Conservation (phyloP, 2,797 vertebrate species). For the Pipistrellus kuhlii region DNA sequence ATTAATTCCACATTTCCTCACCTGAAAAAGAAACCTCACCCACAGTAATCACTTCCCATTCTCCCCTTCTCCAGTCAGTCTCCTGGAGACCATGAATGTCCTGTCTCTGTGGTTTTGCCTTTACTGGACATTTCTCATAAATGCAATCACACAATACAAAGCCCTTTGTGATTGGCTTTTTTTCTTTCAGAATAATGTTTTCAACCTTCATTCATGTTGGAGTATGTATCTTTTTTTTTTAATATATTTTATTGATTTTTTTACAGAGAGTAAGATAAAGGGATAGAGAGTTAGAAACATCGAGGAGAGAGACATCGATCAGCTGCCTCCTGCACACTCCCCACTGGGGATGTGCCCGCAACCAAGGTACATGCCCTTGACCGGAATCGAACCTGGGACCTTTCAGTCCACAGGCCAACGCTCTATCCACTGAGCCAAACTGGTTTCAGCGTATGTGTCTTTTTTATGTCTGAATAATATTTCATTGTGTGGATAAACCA, state of each 20-base stretch:
- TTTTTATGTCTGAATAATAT: slow-evolving; percentile 22
- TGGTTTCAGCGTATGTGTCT: neutral
- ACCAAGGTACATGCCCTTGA: too few relatives aligned
- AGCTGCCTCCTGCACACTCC: too few relatives aligned
- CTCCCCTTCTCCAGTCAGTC: neutral
- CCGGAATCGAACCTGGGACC: too few relatives aligned
- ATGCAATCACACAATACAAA: neutral
- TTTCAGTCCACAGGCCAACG: too few relatives aligned
- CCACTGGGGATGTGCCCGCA: too few relatives aligned
- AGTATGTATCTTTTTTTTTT: neutral
- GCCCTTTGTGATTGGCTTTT: neutral
- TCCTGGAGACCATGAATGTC: neutral
- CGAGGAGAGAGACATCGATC: too few relatives aligned
- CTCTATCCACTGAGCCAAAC: too few relatives aligned
- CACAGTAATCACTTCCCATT: neutral
- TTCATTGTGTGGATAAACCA: neutral
- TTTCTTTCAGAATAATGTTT: neutral
- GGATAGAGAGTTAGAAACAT: too few relatives aligned
- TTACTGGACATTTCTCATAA: neutral
- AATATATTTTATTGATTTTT: too few relatives aligned
- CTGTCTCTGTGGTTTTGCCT: neutral
- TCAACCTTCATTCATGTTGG: neutral
- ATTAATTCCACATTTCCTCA: slow-evolving; percentile 19
- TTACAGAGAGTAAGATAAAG: too few relatives aligned
- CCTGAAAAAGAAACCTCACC: neutral